A percentile compares a stretch with the other conserved stretches of the same genome.
Conservation (phyloP, 2,888 invertebrate genomes). For the Eutolmus rufibarbis region DNA sequence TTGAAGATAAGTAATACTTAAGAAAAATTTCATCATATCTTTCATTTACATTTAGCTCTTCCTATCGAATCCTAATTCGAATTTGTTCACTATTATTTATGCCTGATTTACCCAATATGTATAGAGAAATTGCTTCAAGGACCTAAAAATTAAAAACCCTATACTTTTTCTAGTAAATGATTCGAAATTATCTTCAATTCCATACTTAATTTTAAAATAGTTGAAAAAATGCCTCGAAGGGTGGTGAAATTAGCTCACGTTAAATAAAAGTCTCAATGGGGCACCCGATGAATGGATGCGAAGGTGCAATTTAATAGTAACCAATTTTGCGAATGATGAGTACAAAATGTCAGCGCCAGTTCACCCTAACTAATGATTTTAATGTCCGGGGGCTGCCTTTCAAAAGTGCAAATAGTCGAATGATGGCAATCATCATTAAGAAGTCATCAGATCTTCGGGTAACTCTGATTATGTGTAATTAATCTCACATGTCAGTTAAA, state of each 20-base stretch:
- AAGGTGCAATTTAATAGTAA: not conserved
- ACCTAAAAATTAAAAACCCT: not conserved
- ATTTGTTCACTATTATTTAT: too few species aligned
- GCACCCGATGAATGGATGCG: not conserved
- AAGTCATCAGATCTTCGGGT: not conserved
- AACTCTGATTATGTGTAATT: not conserved
- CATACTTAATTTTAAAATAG: not conserved
- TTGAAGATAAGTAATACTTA: not conserved
- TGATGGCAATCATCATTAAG: conserved; percentile 15
- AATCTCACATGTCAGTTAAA: not conserved
- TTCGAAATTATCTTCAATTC: not conserved
- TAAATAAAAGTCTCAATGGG: not conserved
- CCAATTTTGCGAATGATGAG: not conserved
- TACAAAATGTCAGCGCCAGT: not conserved
- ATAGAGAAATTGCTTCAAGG: not conserved
- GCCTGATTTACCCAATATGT: too few species aligned
- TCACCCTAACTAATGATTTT: not conserved
- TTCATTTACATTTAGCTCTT: too few species aligned
- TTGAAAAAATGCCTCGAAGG: not conserved
- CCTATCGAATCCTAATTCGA: too few species aligned
- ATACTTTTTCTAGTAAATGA: not conserved
- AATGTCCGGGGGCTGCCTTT: not conserved
- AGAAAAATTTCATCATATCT: not conserved
- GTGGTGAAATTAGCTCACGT: not conserved
- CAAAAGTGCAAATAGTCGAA: not conserved